phyloP scores from a whole-genome alignment of 30 jellyfish, hydroid and myxozoan species.

The Catostylus mosaicus region DNA sequence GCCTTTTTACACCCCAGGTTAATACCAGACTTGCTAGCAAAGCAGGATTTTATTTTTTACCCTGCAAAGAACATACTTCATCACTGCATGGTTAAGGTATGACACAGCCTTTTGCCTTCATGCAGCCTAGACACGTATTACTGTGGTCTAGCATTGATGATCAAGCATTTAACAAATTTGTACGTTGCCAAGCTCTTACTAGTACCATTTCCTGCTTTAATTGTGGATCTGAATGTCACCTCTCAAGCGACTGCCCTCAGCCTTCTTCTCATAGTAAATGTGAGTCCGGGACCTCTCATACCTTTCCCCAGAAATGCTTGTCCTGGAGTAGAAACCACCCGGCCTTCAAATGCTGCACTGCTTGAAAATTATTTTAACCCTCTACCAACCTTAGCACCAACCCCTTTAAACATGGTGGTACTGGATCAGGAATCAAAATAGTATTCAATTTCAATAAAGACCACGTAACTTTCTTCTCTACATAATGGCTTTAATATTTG shows the following conservation, averaged over 20 bases:
- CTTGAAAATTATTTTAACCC: background rate
- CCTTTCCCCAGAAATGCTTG: too few species aligned
- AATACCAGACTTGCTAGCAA: background rate
- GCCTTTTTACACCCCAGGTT: conserved; percentile 7
- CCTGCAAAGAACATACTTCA: background rate
- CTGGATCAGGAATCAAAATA: background rate
- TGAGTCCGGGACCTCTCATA: too few species aligned
- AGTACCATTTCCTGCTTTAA: background rate
- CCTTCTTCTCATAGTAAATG: background rate
- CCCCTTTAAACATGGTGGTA: background rate
- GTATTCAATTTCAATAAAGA: background rate
- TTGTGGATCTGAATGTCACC: background rate
- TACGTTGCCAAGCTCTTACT: conserved; percentile 4
- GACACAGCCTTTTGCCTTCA: conserved; percentile 28
- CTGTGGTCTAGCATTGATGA: conserved; percentile 25
- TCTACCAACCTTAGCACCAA: background rate
- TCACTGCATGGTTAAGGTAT: conserved; percentile 4
- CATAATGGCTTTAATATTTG: background rate
- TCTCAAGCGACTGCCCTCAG: conserved; percentile 4
- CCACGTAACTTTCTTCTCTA: background rate
- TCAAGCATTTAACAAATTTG: conserved; percentile 7
- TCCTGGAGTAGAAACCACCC: background rate
- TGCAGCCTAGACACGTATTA: background rate
- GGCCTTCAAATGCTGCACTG: background rate
- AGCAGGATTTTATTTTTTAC: conserved; percentile 18